Base-by-base conservation (phyloP, 2,888 invertebrate species). In the Dasypogon diadema region DNA sequence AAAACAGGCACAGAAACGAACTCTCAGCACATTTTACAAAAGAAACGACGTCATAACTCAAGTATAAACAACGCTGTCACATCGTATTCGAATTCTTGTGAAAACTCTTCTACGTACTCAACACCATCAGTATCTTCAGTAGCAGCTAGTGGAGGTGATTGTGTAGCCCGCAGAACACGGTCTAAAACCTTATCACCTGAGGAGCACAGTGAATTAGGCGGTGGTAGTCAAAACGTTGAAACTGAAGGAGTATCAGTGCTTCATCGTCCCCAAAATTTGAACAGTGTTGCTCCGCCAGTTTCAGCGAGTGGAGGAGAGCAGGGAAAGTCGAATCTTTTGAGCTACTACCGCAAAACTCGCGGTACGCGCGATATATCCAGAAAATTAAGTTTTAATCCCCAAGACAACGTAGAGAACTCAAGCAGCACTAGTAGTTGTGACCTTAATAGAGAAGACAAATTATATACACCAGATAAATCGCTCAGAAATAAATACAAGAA, bases 311-410 rank as follows among this genome's bases (percentile, higher is more conserved):
- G 75, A 14, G 26, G 16, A 12, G 65, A 46, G 26, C 48, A 22
- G 54, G 34, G 54, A 10, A 30, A 70, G 30, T 54, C 24, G n/a
- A 85, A 83, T 81, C 80, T 85, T 78, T 80, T 85, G n/a, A 85
- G 82, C 77, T 85, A 85, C 78, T 85, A 85, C 80, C 84, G 85
- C 60, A 84, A 85, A 80, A 85, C 85, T 58, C 83, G 85, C 34
- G 74, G 74, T 10, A 68, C 51, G 24, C 72, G 70, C 6, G 54
- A 63, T 24, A 34, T 73, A 48, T 63, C 75, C 22, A 63, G 24
- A 34, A 75, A 75, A 65, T 21, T 54, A n/a, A 51, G 54, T 51
- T 51, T 48, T n/a, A 51, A 48, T 26, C 8, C 30, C 14, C 30
- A 24, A 18, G 30, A 24, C 5, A 70, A 34, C 24, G 68, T 21